Evolutionary conservation across 1,140 invertebrate species (phyloP).

Genomic region (Bombyx mandarina): DNA sequence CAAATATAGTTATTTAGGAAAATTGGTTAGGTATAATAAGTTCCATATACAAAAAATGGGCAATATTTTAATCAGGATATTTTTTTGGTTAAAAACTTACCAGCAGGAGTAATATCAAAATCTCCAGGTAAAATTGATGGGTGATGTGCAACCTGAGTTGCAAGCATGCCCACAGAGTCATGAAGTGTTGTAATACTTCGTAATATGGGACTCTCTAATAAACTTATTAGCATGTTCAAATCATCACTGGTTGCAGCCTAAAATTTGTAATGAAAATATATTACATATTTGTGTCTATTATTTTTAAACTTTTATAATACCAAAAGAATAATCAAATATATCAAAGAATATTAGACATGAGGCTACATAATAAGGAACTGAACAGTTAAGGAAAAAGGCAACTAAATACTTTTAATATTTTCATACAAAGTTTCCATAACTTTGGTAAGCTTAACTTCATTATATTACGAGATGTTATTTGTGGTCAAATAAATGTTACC

Average conservation of each 20-base stretch:
- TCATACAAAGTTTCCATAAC: no score
- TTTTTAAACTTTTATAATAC: no score
- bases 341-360: no score
- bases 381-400: no score
- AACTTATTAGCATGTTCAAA: slow-evolving; percentile 86
- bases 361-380: no score
- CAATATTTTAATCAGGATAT: slow-evolving; percentile 6
- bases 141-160: slow-evolving; percentile 86
- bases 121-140: slow-evolving; percentile 92
- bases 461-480: no score
- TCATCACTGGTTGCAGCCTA: slow-evolving; percentile 85
- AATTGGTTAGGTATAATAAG: background rate
- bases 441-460: no score
- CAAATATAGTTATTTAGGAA: background rate
- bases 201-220: slow-evolving; percentile 94
- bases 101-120: slow-evolving; percentile 88
- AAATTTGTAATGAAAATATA: slow-evolving; percentile 7
- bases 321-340: no score
- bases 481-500: no score
- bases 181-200: slow-evolving; percentile 92
- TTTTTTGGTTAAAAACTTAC: slow-evolving; percentile 45
- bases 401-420: no score
- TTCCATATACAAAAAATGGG: slow-evolving; percentile 1
- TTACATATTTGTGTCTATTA: no score
- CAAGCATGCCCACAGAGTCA: slow-evolving; percentile 86